Evolutionary conservation across 2,797 vertebrate species (phyloP).

Genomic region (Pyrocephalus nanus): DNA sequence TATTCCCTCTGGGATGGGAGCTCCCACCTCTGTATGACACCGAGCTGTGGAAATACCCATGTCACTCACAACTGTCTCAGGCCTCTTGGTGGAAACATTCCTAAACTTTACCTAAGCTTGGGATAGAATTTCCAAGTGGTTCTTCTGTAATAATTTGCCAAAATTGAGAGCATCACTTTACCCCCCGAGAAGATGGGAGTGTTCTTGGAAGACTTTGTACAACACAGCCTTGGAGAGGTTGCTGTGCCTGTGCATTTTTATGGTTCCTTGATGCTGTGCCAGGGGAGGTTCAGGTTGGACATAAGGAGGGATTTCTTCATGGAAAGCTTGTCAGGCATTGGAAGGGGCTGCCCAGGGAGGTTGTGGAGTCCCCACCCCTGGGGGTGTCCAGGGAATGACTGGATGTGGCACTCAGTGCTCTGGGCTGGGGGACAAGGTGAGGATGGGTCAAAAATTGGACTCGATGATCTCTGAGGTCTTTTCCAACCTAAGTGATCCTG

Average conservation of each 20-base stretch:
- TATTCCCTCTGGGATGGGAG: background rate
- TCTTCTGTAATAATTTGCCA: background rate
- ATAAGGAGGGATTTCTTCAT: background rate
- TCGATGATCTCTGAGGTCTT: background rate
- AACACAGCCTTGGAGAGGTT: background rate
- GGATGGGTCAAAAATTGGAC: no score
- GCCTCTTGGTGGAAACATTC: background rate
- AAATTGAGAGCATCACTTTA: background rate
- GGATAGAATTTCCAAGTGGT: background rate
- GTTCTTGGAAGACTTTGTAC: background rate
- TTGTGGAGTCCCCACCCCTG: background rate
- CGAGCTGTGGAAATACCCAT: background rate
- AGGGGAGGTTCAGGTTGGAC: background rate
- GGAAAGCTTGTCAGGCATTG: background rate
- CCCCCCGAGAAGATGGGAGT: background rate
- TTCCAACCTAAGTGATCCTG: background rate
- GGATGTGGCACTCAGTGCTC: rapidly evolving
- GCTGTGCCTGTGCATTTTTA: background rate
- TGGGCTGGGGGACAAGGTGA: background rate
- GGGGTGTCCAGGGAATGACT: background rate
- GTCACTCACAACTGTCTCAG: background rate
- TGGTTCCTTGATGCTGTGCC: background rate
- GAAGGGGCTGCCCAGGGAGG: background rate
- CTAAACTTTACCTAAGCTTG: background rate
- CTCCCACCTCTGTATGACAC: background rate